Evolutionary conservation across 1,140 invertebrate species (phyloP).

Genomic region (Drosophila elegans): DNA sequence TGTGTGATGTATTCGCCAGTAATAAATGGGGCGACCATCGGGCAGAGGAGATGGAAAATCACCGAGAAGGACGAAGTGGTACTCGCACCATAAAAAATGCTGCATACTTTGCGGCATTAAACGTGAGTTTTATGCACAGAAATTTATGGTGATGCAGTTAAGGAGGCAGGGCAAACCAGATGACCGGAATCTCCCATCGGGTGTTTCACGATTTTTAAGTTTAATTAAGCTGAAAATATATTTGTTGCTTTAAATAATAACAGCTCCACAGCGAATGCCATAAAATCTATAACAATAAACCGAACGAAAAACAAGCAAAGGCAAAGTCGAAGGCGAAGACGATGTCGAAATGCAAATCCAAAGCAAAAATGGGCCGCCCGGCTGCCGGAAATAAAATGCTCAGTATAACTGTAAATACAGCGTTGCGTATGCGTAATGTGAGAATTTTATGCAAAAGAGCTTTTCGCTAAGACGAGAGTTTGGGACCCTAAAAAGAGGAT

Average conservation of each 20-base stretch:
- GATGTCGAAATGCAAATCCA: conserved; percentile 47
- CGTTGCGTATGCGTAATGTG: conserved; percentile 78
- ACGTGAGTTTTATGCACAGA: conserved; percentile 74
- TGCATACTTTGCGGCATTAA: conserved; percentile 79
- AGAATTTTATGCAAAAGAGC: conserved; percentile 80
- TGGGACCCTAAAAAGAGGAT: background rate
- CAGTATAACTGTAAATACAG: conserved; percentile 78
- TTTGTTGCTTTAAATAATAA: conserved; percentile 81
- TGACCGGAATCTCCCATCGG: conserved; percentile 39
- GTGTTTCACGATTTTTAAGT: conserved; percentile 66
- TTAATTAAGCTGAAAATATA: conserved; percentile 83
- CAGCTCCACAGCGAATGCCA: conserved; percentile 36
- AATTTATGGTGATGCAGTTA: conserved; percentile 77
- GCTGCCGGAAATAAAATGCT: conserved; percentile 73
- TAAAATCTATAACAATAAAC: conserved; percentile 81
- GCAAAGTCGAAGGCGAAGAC: conserved; percentile 15
- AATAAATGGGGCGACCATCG: conserved; percentile 32
- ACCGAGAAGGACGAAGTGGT: background rate
- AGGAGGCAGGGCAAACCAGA: conserved; percentile 50
- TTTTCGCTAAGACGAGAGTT: conserved; percentile 41
- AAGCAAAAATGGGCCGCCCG: conserved; percentile 51
- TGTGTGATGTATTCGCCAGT: conserved; percentile 69
- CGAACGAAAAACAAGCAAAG: conserved; percentile 48
- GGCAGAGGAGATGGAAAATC: conserved; percentile 2
- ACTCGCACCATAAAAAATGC: conserved; percentile 56